These are phyloP conservation scores for Gobio gobio DNA, from an alignment of 2,113 vertebrate species.

Conservation along the genomic window DNA sequence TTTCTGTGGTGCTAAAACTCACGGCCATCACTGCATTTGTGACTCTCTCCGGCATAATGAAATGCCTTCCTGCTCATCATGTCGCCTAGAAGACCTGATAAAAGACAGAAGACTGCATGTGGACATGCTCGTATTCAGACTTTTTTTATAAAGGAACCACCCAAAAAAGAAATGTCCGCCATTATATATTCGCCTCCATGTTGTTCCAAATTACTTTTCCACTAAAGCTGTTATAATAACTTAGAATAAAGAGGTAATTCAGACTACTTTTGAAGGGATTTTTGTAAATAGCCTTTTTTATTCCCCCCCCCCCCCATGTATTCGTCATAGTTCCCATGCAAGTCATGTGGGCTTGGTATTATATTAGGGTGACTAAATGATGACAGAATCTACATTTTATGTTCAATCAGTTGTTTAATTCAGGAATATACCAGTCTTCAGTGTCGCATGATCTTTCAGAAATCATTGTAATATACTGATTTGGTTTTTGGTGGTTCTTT, in stretches of 20 bases:
- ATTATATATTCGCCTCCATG: not conserved
- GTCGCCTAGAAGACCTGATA: conserved; percentile 48
- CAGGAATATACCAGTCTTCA: not conserved
- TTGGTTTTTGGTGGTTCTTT: not conserved
- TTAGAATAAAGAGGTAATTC: not conserved
- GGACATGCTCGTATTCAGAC: conserved; percentile 25
- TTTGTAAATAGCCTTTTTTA: not conserved
- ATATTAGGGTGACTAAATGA: not conserved
- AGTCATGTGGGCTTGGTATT: not conserved
- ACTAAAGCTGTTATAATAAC: not conserved
- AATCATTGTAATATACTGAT: not conserved
- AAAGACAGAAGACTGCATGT: conserved; percentile 14
- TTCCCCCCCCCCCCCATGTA: no score
- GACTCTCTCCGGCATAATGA: conserved; percentile 46
- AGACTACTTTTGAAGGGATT: not conserved
- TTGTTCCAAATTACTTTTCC: not conserved
- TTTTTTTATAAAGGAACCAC: conserved; percentile 15
- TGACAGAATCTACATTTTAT: not conserved
- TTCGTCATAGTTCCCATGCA: not conserved
- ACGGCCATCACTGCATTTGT: conserved; percentile 45
- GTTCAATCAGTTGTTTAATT: not conserved
- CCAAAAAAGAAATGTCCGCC: not conserved
- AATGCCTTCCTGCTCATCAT: conserved; percentile 50
- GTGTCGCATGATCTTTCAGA: not conserved
- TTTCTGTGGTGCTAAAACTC: conserved; percentile 26